Conservation (phyloP, 1,140 invertebrate species). For the Hylaeus anthracinus region DNA sequence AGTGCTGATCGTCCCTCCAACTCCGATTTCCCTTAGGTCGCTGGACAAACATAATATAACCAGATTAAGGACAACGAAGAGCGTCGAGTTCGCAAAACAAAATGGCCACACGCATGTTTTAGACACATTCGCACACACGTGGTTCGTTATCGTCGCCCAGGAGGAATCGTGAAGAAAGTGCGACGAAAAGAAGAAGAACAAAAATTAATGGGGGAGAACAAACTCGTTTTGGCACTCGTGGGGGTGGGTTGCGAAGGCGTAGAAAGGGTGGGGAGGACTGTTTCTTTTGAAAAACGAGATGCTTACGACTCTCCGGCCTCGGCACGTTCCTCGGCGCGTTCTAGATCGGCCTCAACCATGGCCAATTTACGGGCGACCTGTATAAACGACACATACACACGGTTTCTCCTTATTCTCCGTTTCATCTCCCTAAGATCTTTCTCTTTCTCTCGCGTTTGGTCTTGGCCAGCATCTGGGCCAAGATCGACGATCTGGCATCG, state of each 20-base stretch:
- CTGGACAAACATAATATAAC: no score
- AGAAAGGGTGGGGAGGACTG: constrained; percentile 8
- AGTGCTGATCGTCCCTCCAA: not conserved
- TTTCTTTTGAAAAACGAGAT: constrained; percentile 73
- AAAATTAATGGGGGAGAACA: not conserved
- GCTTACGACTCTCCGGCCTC: constrained; percentile 99
- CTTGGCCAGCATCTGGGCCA: constrained; percentile 35
- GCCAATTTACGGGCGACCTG: constrained; percentile 99
- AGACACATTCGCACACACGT: not conserved
- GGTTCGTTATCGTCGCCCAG: not conserved
- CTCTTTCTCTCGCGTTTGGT: not conserved
- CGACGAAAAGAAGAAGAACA: not conserved
- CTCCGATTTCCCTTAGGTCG: not conserved
- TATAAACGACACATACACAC: constrained; percentile 75
- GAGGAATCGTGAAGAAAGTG: not conserved
- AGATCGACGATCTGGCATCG: constrained; percentile 32
- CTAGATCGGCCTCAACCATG: constrained; percentile 99
- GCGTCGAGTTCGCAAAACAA: not conserved
- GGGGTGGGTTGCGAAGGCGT: constrained; percentile 28
- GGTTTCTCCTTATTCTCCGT: constrained; percentile 60
- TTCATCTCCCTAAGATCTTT: constrained; percentile 8
- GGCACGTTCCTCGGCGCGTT: constrained; percentile 99
- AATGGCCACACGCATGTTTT: not conserved
- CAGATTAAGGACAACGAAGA: not conserved
- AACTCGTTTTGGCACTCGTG: not conserved